Conservation (phyloP, 1,140 invertebrate species). For the Bombus sylvicola region DNA sequence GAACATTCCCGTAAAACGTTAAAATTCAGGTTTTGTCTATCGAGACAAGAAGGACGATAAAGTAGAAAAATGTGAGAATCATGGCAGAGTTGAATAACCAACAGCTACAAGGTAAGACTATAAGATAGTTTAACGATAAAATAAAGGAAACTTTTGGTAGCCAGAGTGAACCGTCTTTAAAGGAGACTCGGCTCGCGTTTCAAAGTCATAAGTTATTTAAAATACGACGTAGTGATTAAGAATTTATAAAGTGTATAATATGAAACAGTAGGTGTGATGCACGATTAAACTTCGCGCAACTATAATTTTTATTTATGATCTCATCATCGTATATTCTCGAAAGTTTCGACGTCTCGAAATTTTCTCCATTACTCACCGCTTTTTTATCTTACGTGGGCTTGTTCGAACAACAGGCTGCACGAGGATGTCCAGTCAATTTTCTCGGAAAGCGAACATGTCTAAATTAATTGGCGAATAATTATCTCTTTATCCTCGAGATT, state of each 20-base stretch:
- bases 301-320: not conserved
- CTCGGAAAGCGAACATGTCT: too few species aligned
- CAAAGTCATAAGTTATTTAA: too few species aligned
- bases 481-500: too few species aligned
- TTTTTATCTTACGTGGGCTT: not conserved
- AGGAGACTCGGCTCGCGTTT: too few species aligned
- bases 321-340: not conserved
- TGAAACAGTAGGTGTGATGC: not conserved
- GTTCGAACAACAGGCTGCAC: not conserved
- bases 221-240: not conserved
- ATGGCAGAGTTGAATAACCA: not conserved
- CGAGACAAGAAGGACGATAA: not conserved
- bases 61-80: not conserved
- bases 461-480: too few species aligned
- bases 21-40: not conserved
- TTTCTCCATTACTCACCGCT: not conserved
- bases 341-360: not conserved
- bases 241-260: not conserved
- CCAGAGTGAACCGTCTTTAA: too few species aligned
- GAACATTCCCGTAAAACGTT: too few species aligned
- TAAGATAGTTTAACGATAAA: too few species aligned
- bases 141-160: too few species aligned
- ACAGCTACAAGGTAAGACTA: too few species aligned
- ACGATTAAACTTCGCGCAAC: not conserved
- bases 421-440: too few species aligned